Evolutionary conservation across 2,113 vertebrate genomes (phyloP).

Genomic region (Pygoscelis antarcticus): DNA sequence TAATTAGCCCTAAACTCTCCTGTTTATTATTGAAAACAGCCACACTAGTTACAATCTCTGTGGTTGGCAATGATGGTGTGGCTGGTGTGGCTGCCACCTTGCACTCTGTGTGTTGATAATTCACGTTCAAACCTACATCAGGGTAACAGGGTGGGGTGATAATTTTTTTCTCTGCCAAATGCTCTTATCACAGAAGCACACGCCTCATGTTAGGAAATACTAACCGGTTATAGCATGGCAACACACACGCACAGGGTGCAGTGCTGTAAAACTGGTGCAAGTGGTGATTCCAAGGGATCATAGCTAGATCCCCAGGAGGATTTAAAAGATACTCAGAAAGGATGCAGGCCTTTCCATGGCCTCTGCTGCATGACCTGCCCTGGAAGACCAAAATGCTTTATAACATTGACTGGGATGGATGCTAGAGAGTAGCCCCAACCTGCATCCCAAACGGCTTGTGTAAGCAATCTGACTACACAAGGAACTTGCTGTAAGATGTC

Average conservation of each 20-base stretch:
- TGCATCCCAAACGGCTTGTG: neutral
- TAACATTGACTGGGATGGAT: neutral
- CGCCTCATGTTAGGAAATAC: neutral
- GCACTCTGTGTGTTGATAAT: neutral
- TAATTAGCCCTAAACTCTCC: constrained; percentile 48
- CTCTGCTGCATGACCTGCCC: neutral
- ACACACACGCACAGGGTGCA: accelerated
- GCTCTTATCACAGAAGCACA: neutral
- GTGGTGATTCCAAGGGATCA: too few species aligned
- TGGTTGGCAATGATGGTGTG: neutral
- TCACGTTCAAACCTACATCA: neutral
- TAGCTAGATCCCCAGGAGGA: neutral
- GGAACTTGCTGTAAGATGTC: neutral
- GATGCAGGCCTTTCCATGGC: neutral
- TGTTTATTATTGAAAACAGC: neutral
- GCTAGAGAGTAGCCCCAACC: neutral
- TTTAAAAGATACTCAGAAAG: neutral
- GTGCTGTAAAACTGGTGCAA: neutral
- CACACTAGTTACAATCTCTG: neutral
- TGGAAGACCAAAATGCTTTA: neutral
- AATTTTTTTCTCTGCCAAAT: neutral
- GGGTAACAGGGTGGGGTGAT: neutral
- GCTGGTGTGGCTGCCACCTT: neutral
- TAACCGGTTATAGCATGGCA: neutral
- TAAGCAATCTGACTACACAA: neutral